Base-by-base conservation (phyloP, 2,888 invertebrate genomes). In the Timema podura region DNA sequence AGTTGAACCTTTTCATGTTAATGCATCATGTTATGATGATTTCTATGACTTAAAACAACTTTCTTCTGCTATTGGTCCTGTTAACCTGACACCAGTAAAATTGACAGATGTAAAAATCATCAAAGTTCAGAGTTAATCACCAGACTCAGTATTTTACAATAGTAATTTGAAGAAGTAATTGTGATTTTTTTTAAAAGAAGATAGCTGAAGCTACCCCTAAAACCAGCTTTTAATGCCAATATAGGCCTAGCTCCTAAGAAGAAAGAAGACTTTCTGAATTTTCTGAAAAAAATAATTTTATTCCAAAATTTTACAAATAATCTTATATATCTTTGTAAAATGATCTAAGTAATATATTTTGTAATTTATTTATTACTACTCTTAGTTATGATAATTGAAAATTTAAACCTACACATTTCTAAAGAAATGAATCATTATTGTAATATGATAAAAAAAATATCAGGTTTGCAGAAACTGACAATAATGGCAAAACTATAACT, bases 241-340 rank as follows among this genome's bases (percentile, higher is more conserved):
- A 1, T 10, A 61, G 61, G 16, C 10, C 30, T 61, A 44, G 61
- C 61, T 44, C 10, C 16, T 44, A 61, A 61, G 8, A 30, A 2
- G 54, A 54, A 54, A 61, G 61, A 30, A 54, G 54, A 61, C 45
- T 6, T 61, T 61, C 3, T 30, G 44, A 45, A 61, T 3, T 61
- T 61, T 44, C 61, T 61, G 30, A 30, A 61, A 44, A 30, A 61
- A 45, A n/a, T n/a, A 61, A 61, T 13, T 45, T 61, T 45, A 61
- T 61, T 61, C 11, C 61, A 30, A 61, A 6, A 30, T 16, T 30
- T 30, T 45, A 10, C 44, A 16, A 61, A 6, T 10, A 61, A 7
- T 61, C 45, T 45, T 61, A 61, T 45, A n/a, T 44, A 61, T 9
- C 30, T 16, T 61, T 61, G 61, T 61, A 16, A 61, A n/a, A n/a